Evolutionary conservation across 2,113 vertebrate genomes (phyloP).

Genomic region (Toxostoma redivivum): DNA sequence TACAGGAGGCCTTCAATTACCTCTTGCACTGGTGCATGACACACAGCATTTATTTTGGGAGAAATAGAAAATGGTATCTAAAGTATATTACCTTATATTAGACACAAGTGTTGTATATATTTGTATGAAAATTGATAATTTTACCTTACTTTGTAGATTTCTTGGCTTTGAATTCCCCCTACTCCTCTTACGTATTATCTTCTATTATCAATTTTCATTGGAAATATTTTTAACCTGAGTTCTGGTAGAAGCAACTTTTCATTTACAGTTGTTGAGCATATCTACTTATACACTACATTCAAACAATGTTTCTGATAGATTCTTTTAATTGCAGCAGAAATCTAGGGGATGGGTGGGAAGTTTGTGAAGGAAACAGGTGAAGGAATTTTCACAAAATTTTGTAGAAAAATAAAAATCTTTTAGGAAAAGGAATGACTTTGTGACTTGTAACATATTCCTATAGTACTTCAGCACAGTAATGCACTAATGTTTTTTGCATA

Average conservation of each 20-base stretch:
- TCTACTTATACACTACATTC: background rate
- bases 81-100: background rate
- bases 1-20: background rate
- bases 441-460: background rate
- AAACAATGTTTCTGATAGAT: background rate
- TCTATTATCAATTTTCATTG: background rate
- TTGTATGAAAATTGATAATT: constrained; percentile 30
- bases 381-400: background rate
- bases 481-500: background rate
- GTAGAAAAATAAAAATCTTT: background rate
- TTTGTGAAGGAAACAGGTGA: background rate
- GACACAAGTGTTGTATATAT: background rate
- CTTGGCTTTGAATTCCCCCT: background rate
- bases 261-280: background rate
- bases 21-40: background rate
- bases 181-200: background rate
- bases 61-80: background rate
- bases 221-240: background rate
- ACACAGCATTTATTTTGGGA: background rate
- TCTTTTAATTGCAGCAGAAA: background rate
- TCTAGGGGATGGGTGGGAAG: fast-evolving
- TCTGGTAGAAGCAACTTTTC: background rate
- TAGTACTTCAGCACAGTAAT: background rate
- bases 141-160: constrained; percentile 31
- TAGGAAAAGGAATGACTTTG: background rate